Base-by-base conservation (phyloP, 1,140 invertebrate genomes). In the Bombyx mandarina region DNA sequence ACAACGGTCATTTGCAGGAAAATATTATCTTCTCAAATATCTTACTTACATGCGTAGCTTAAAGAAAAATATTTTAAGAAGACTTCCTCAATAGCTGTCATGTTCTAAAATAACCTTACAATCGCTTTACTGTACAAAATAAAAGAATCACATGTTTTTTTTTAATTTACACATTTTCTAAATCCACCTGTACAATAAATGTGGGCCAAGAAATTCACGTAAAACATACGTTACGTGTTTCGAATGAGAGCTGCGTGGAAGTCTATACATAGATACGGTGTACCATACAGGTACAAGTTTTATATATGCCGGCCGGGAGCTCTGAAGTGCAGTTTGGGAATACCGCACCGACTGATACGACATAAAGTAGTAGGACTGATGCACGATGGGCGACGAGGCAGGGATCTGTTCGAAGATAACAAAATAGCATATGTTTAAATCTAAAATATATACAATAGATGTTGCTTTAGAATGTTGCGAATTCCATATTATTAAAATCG, bases 311-410 rank as follows among this genome's bases (percentile, higher is more conserved):
- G 71, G 70, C 61, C 69, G 69, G 69, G 71, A 71, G 67, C 77
- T 67, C 82, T 85, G 74, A 85, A 85, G 83, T 86, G 83, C 83
- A 85, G 79, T 86, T 86, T 76, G 83, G 83, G 83, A 86, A 86
- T 86, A 86, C 79, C 76, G 81, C 75, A 84, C 73, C 77, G 73
- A 73, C 83, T 84, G 82, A 86, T 86, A 86, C 73, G 73, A 67
- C 69, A 75, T 83, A 82, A 86, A 81, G 70, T 79, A 81, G 68
- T 59, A 60, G 54, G 59, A 47, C 50, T 51, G 50, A 45, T 8
- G 8, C 50, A 69, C 54, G 61, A 53, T 65, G 60, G 47, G 12
- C 54, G 35, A 12, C 10, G 56, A 12, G 10, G 45, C 22, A 35
- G 18, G 53, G 66, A 71, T 63, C 53, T 53, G 62, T 75, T 61